Evolutionary conservation across 2,113 vertebrate species (phyloP).

Genomic region (Pica pica): DNA sequence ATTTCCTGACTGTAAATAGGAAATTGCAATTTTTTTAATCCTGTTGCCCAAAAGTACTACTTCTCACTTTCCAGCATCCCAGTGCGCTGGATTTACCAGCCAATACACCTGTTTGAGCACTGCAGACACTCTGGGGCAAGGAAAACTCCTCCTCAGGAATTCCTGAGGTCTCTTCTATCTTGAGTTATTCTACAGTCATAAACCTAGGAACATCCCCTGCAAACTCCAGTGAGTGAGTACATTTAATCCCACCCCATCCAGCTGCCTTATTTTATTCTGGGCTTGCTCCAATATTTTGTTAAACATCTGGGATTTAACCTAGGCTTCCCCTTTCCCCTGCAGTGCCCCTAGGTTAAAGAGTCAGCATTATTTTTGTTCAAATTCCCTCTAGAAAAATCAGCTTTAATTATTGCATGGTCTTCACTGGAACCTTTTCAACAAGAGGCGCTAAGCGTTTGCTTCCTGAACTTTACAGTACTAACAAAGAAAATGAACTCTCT

Average conservation of each 20-base stretch:
- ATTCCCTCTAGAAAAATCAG: background rate
- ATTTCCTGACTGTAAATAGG: background rate
- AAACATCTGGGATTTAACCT: background rate
- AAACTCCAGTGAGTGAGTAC: background rate
- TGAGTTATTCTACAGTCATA: background rate
- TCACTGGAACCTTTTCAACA: background rate
- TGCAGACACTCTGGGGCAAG: background rate
- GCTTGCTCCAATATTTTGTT: background rate
- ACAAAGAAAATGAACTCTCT: background rate
- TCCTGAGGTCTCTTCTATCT: background rate
- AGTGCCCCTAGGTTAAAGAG: background rate
- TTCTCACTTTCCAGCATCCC: background rate
- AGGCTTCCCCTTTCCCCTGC: background rate
- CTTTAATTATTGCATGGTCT: background rate
- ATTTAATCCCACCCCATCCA: background rate
- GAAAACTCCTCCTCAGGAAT: background rate
- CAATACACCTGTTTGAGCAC: background rate
- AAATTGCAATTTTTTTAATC: background rate
- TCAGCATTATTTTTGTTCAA: background rate
- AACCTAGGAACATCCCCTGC: background rate
- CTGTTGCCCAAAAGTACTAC: background rate
- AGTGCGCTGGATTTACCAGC: background rate
- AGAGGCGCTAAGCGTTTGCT: background rate
- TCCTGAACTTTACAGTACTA: background rate
- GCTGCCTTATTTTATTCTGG: background rate